These are phyloP conservation scores for Cairina moschata DNA, from an alignment of 2,113 vertebrate genomes.

Conservation along the genomic window DNA sequence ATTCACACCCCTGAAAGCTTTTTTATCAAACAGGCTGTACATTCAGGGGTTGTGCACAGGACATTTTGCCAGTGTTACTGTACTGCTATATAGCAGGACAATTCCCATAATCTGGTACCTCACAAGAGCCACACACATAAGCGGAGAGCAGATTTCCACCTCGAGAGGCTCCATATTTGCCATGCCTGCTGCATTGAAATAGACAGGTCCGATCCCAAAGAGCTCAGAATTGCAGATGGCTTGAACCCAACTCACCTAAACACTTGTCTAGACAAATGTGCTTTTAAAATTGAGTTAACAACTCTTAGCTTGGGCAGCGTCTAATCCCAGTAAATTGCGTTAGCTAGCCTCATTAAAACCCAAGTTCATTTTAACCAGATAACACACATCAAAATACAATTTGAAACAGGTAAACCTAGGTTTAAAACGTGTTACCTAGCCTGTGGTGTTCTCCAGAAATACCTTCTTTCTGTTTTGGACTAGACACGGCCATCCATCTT, in stretches of 20 bases:
- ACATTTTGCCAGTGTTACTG: background rate
- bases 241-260: background rate
- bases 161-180: background rate
- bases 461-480: background rate
- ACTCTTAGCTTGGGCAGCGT: background rate
- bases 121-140: background rate
- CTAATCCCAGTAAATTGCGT: background rate
- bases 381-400: background rate
- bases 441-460: background rate
- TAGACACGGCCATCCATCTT: background rate
- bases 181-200: rapidly evolving
- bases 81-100: background rate
- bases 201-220: background rate
- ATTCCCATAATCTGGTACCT: background rate
- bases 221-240: background rate
- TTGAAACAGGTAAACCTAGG: background rate
- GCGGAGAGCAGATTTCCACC: background rate
- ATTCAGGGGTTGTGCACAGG: background rate
- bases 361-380: background rate
- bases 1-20: background rate
- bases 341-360: background rate
- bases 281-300: constrained; percentile 3
- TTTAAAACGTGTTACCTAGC: background rate
- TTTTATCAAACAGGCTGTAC: background rate
- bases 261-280: background rate